These are phyloP conservation scores for Plusia festucae DNA, from an alignment of 2,888 invertebrate species.

Conservation along the genomic window DNA sequence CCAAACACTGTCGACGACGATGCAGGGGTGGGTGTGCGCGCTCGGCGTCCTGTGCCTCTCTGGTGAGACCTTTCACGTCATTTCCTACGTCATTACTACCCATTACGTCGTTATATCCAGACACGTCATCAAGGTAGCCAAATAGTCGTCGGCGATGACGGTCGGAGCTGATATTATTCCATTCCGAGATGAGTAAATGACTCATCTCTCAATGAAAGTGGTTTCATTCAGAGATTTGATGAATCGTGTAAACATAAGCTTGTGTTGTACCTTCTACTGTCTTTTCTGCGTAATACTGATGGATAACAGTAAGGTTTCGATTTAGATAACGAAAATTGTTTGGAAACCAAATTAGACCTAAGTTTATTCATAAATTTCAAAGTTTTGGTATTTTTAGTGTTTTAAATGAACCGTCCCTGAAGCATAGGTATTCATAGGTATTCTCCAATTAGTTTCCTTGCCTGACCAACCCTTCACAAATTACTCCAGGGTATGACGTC, in stretches of 20 bases:
- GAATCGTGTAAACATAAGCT: background rate
- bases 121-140: slow-evolving; percentile 6
- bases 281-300: background rate
- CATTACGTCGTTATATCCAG: slow-evolving; percentile 11
- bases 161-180: background rate
- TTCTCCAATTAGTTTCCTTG: too few species aligned
- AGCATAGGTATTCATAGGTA: too few species aligned
- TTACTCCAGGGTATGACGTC: too few species aligned
- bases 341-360: too few species aligned
- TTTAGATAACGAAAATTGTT: too few species aligned
- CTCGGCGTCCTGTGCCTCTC: slow-evolving; percentile 57
- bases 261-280: background rate
- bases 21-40: slow-evolving; percentile 55
- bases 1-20: slow-evolving; percentile 46
- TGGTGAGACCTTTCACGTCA: slow-evolving; percentile 65
- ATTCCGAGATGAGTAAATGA: too few species aligned
- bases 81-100: slow-evolving; percentile 14
- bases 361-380: too few species aligned
- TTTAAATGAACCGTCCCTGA: too few species aligned
- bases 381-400: too few species aligned
- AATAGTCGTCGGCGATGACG: too few species aligned
- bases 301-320: too few species aligned
- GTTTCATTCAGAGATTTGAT: background rate
- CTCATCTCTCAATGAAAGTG: background rate
- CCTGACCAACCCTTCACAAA: too few species aligned